Base-by-base conservation (phyloP, 92 coral and sea anemone genomes). In the Parazoanthus darwini region DNA sequence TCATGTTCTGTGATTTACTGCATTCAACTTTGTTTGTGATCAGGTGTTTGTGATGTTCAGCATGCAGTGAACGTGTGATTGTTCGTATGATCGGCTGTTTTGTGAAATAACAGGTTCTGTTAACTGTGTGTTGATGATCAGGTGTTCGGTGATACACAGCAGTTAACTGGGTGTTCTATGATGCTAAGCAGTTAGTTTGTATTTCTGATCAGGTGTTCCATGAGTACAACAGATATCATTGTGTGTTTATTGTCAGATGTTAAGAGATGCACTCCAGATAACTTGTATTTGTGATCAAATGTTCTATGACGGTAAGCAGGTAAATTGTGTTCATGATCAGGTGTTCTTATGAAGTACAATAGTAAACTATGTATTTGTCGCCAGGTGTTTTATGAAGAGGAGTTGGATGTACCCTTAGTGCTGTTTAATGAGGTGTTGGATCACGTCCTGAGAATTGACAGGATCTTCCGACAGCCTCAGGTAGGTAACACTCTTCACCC, bases 301-400 rank as follows among this genome's bases (percentile, higher is more conserved):
- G 59, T 54, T 54, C 59, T 54, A 14, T 54, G 59, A 54, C 13
- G 18, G 14, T 14, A 1, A 54, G 1, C 59, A 54, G 59, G 3
- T 54, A 13, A 54, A 2, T 54, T 54, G 18, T 54, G 59, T 54
- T 54, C 14, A 15, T 54, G 18, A 54, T 54, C 59, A 11, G 59
- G 16, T 54, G 59, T 54, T 13, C 59, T 46, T 54, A 63, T 63
- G 26, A 63, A 63, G 26, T 63, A 63, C 70, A 23, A 23, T 3
- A 3, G 26, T 63, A 9, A 63, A 63, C 70, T 20, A 2, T 63
- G 70, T 75, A 8, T 88, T 91, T 42, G 76, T 56, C 18, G 36
- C 65, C 87, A 94, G 99, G 99, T 97, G 66, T 97, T 97, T 90
- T 97, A 97, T 79, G 99, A 97, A 66, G 99, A 97, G 90, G 99